Evolutionary conservation across 53 echinoderm and acorn worm species (phyloP).

Genomic region (Zoroaster sp.): DNA sequence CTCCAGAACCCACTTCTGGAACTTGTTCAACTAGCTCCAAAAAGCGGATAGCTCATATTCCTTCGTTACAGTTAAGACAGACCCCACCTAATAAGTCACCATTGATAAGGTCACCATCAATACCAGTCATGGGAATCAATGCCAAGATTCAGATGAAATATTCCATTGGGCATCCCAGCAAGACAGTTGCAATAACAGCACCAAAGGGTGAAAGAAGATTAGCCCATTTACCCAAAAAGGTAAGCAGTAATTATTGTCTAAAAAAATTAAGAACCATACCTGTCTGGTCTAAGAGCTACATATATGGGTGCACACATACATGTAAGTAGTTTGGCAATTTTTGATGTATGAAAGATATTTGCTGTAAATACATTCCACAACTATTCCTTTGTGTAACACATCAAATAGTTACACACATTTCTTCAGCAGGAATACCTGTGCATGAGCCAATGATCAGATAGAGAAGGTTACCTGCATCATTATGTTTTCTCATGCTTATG

Average conservation of each 20-base stretch:
- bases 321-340: no score
- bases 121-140: constrained; percentile 34
- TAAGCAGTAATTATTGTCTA: constrained; percentile 31
- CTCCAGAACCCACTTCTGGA: not conserved
- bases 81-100: not conserved
- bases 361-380: no score
- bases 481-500: no score
- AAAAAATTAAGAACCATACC: no score
- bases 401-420: no score
- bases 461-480: no score
- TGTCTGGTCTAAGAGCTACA: no score
- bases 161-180: constrained; percentile 19
- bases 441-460: no score
- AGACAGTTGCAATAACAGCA: constrained; percentile 75
- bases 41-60: constrained; percentile 47
- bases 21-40: not conserved
- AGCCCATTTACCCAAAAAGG: constrained; percentile 82
- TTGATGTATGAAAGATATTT: no score
- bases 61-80: not conserved
- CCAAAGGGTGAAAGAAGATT: constrained; percentile 69
- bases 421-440: no score
- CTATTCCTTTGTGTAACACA: no score
- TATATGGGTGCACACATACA: no score
- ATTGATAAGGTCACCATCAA: not conserved
- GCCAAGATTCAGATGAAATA: constrained; percentile 55